Evolutionary conservation across 1,140 invertebrate species (phyloP).

Genomic region (Tyrophagus putrescentiae): DNA sequence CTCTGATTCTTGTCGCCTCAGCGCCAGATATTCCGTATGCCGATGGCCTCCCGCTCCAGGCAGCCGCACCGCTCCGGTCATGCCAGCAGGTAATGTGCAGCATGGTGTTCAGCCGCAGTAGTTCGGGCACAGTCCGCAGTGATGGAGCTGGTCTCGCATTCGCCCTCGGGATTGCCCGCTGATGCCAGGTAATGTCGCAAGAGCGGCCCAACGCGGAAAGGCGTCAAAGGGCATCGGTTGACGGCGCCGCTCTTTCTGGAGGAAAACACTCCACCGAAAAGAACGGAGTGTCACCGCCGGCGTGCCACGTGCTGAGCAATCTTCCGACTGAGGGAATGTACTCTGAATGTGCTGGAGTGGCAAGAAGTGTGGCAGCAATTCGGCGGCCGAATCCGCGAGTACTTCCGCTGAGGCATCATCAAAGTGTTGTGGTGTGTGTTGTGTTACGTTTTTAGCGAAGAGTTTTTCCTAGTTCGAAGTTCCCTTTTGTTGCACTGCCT

Average conservation of each 20-base stretch:
- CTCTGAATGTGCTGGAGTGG: no score
- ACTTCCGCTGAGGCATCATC: no score
- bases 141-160: conserved; percentile 44
- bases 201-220: conserved; percentile 39
- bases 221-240: conserved; percentile 38
- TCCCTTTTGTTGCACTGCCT: no score
- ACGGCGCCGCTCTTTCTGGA: conserved; percentile 40
- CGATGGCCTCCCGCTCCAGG: conserved; percentile 40
- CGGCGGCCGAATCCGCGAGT: no score
- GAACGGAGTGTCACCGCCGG: no score
- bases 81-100: conserved; percentile 45
- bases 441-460: no score
- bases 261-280: conserved; percentile 51
- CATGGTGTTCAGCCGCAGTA: conserved; percentile 47
- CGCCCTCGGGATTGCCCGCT: conserved; percentile 41
- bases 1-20: conserved; percentile 39
- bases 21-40: conserved; percentile 45
- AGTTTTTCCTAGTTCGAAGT: no score
- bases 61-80: conserved; percentile 37
- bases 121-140: conserved; percentile 43
- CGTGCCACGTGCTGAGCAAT: no score
- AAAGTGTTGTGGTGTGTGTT: no score
- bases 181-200: conserved; percentile 52
- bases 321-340: no score
- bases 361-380: no score